phyloP scores from a whole-genome alignment of 2,797 vertebrate genomes.

The Dicrostonyx torquatus region DNA sequence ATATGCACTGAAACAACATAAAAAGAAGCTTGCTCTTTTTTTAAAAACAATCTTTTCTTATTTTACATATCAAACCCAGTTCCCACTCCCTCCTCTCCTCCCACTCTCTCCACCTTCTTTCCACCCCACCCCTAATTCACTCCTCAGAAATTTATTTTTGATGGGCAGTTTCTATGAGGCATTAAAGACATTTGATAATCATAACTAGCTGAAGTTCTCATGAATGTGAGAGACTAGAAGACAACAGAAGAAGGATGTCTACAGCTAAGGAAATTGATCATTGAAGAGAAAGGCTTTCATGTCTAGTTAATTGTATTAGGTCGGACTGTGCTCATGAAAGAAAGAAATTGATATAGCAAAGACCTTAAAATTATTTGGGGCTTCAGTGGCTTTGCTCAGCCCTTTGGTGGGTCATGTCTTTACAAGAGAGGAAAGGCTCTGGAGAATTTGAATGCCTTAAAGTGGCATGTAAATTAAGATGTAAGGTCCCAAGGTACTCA shows the following conservation, averaged over 20 bases:
- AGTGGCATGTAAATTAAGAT: not conserved
- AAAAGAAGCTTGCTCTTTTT: not conserved
- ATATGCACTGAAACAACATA: not conserved
- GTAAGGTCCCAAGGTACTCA: not conserved
- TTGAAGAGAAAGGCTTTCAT: not conserved
- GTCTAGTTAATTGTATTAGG: too few species aligned
- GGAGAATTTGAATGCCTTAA: not conserved
- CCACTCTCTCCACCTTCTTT: too few species aligned
- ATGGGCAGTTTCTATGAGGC: not conserved
- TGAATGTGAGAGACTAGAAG: not conserved
- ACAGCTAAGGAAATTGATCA: not conserved
- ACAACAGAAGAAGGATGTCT: not conserved
- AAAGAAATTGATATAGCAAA: not conserved
- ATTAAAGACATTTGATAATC: not conserved
- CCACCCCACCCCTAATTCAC: too few species aligned
- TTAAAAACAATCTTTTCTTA: too few species aligned
- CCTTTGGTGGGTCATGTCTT: not conserved
- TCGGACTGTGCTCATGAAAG: not conserved
- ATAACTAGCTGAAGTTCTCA: not conserved
- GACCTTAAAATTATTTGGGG: not conserved
- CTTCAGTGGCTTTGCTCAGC: not conserved
- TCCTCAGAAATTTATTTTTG: not conserved
- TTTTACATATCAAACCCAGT: too few species aligned
- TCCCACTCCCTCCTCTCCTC: too few species aligned
- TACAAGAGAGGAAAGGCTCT: not conserved